A percentile compares a stretch with the other conserved stretches of the same genome.
These are phyloP conservation scores for Callorhinus ursinus DNA, from an alignment of 2,113 vertebrate genomes.

Conservation along the genomic window DNA sequence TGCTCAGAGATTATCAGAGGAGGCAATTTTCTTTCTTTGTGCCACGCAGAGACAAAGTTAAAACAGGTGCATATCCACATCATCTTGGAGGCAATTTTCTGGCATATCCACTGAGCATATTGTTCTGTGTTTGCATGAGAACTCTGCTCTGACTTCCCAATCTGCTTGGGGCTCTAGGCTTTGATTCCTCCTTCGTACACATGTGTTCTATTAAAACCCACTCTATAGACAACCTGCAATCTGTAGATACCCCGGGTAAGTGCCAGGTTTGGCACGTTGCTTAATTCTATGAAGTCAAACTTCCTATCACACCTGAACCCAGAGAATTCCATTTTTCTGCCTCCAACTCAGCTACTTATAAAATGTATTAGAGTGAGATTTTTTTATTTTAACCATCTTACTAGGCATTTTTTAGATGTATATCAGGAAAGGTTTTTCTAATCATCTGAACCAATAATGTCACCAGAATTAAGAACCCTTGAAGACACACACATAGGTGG, in stretches of 20 bases:
- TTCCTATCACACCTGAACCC: not conserved
- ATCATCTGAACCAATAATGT: not conserved
- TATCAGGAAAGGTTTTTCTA: not conserved
- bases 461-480: not conserved
- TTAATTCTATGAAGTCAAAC: not conserved
- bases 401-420: not conserved
- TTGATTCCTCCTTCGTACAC: not conserved
- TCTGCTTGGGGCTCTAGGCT: not conserved
- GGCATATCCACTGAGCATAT: not conserved
- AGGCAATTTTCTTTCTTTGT: not conserved
- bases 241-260: not conserved
- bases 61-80: not conserved
- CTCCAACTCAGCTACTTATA: not conserved
- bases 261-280: not conserved
- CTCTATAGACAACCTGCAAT: not conserved
- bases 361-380: not conserved
- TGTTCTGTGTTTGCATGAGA: not conserved
- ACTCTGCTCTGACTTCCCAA: not conserved
- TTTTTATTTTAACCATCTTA: not conserved
- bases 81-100: not conserved
- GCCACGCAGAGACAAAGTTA: not conserved
- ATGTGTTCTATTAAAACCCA: not conserved
- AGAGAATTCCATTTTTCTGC: not conserved
- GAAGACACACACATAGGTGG: not conserved
- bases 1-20: not conserved